Percentiles rank a stretch among this genome's conserved stretches.
Evolutionary conservation across 2,797 vertebrate genomes (phyloP).

Genomic region (Sebastes diaconus): DNA sequence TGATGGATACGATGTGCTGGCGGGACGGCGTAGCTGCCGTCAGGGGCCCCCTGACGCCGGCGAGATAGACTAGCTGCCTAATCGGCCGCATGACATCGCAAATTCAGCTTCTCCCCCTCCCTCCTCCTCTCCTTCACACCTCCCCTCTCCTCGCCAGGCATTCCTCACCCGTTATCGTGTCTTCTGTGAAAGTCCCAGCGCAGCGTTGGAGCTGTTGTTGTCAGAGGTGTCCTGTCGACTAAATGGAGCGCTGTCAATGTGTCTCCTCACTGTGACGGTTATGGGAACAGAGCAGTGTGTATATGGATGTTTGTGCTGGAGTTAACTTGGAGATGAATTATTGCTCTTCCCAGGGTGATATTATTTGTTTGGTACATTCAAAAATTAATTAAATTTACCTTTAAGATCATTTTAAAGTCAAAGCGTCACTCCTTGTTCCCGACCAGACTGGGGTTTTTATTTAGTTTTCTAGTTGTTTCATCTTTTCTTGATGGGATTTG

Average conservation of each 20-base stretch:
- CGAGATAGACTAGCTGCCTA: slow-evolving; percentile 92
- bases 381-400: background rate
- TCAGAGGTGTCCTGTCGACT: slow-evolving; percentile 57
- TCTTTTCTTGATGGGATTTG: background rate
- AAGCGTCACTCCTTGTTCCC: background rate
- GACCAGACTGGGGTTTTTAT: background rate
- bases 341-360: background rate
- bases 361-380: background rate
- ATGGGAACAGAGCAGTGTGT: slow-evolving; percentile 14
- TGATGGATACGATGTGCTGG: slow-evolving; percentile 93
- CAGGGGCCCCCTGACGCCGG: slow-evolving; percentile 70
- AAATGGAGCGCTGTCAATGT: slow-evolving; percentile 57
- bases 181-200: slow-evolving; percentile 33
- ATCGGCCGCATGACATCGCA: slow-evolving; percentile 87
- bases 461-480: background rate
- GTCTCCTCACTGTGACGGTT: slow-evolving; percentile 34
- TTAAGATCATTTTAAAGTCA: background rate
- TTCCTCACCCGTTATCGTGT: slow-evolving; percentile 43
- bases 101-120: slow-evolving; percentile 53
- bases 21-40: slow-evolving; percentile 83
- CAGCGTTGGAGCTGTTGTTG: slow-evolving; percentile 47
- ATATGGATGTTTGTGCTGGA: background rate
- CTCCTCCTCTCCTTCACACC: background rate
- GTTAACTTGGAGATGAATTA: background rate
- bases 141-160: slow-evolving; percentile 13